A percentile compares a stretch with the other conserved stretches of the same genome.
These are phyloP conservation scores for Arvicanthis niloticus DNA, from an alignment of 2,113 vertebrate genomes.

Conservation along the genomic window DNA sequence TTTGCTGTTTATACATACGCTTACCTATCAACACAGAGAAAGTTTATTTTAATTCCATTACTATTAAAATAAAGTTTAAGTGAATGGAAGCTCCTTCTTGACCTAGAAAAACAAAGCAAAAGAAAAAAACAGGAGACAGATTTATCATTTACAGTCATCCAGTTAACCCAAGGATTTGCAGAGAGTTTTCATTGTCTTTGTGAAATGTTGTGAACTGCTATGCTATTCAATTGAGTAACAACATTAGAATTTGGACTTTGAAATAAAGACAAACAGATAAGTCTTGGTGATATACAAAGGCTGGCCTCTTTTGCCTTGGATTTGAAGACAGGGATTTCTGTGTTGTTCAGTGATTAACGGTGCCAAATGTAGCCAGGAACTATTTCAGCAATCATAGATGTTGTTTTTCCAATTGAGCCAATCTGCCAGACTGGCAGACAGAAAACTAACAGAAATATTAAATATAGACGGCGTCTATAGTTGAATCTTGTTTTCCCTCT, in stretches of 20 bases:
- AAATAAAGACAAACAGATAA: slow-evolving; percentile 82
- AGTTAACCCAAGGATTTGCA: slow-evolving; percentile 68
- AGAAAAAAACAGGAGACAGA: slow-evolving; percentile 70
- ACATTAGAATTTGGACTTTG: slow-evolving; percentile 74
- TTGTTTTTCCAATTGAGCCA: slow-evolving; percentile 82
- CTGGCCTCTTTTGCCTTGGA: slow-evolving; percentile 74
- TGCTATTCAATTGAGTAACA: slow-evolving; percentile 71
- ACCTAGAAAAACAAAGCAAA: slow-evolving; percentile 76
- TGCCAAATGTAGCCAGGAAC: slow-evolving; percentile 77
- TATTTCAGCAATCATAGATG: slow-evolving; percentile 75
- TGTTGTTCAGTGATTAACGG: slow-evolving; percentile 68
- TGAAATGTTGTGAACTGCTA: slow-evolving; percentile 68
- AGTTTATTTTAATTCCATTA: not conserved
- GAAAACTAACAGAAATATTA: slow-evolving; percentile 81
- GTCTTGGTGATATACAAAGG: slow-evolving; percentile 76
- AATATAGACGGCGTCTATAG: slow-evolving; percentile 79
- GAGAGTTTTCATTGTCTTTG: slow-evolving; percentile 77
- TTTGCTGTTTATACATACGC: not conserved
- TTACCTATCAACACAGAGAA: not conserved
- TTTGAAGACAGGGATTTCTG: slow-evolving; percentile 75
- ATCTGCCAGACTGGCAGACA: slow-evolving; percentile 81
- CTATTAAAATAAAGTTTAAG: slow-evolving; percentile 43
- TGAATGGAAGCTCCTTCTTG: slow-evolving; percentile 42
- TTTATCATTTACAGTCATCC: slow-evolving; percentile 60
- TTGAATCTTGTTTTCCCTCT: slow-evolving; percentile 73